Evolutionary conservation across 2,113 vertebrate species (phyloP).

Genomic region (Ammodramus savannarum): DNA sequence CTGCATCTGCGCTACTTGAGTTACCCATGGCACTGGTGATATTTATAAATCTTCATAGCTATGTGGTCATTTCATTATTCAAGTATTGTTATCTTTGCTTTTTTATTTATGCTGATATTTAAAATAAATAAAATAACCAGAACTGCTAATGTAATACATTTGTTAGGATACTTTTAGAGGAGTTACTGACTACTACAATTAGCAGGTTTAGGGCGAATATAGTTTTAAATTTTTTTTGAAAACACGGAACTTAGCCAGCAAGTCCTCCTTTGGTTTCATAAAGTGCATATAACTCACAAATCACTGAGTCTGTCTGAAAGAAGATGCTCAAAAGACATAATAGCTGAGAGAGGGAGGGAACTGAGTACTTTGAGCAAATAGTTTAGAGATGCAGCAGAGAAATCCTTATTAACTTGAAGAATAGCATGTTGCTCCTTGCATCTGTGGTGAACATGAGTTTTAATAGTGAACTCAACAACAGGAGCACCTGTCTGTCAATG

Average conservation of each 20-base stretch:
- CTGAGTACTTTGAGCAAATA: background rate
- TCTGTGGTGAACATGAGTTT: background rate
- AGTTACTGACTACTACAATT: background rate
- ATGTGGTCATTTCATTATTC: background rate
- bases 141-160: fast-evolving
- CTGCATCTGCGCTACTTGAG: background rate
- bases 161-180: background rate
- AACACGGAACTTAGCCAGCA: background rate
- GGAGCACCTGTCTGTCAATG: background rate
- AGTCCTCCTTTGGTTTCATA: background rate
- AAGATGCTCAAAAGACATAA: background rate
- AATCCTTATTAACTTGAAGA: background rate
- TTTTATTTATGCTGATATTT: background rate
- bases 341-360: background rate
- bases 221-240: background rate
- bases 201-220: background rate
- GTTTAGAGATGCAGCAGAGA: background rate
- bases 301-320: background rate
- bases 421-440: background rate
- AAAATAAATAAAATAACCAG: background rate
- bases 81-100: background rate
- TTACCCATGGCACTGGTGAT: background rate
- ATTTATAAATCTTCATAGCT: background rate
- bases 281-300: background rate
- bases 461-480: background rate